Evolutionary conservation across 2,888 invertebrate genomes (phyloP), one percentile per base, ranked within the genome.

Genomic region (Volucella bombylans): DNA sequence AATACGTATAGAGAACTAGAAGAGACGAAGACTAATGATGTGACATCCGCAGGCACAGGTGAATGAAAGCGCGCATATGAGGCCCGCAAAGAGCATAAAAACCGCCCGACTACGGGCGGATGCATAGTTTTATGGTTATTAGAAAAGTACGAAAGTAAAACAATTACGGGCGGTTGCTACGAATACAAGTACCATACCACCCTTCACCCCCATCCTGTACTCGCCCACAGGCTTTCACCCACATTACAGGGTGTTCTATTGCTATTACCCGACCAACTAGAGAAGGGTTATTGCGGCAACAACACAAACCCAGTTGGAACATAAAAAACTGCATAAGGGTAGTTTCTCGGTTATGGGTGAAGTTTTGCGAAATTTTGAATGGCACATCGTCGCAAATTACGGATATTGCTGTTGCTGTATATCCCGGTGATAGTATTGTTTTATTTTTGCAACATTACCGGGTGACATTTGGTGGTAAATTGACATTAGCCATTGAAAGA

Each of bases 11-110:
- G 61, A 52, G 10, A 52, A 52, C 10, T 31, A 8, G 18, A 11
- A 65, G 71, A 85, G 86, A 87, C 85, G 79, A 77, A 87, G 86
- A 87, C 88, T 88, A 88, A 88, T 88, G 88, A 88, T 87, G 87
- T 87, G 87, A 87, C 88, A 87, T 86, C 86, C 82, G 86, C 86
- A 85, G 83, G 72, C 85, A 85, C 85, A 85, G 85, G 85, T 85
- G 85, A 77, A 81, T 81, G 59, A 57, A 67, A 85, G 68, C 81
- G 76, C 81, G 81, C 85, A 85, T 81, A 85, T 85, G 85, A 85
- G 85, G 57, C 76, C 76, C 81, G 68, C 62, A 72, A 72, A 67
- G 49, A 81, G 76, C 76, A 81, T 81, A 81, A 85, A 85, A 85
- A 67, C 81, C 68, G 41, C 57, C 18, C 55, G 12, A 64, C 82